Base-by-base conservation (phyloP, 1,140 invertebrate species). In the Lerema accius region DNA sequence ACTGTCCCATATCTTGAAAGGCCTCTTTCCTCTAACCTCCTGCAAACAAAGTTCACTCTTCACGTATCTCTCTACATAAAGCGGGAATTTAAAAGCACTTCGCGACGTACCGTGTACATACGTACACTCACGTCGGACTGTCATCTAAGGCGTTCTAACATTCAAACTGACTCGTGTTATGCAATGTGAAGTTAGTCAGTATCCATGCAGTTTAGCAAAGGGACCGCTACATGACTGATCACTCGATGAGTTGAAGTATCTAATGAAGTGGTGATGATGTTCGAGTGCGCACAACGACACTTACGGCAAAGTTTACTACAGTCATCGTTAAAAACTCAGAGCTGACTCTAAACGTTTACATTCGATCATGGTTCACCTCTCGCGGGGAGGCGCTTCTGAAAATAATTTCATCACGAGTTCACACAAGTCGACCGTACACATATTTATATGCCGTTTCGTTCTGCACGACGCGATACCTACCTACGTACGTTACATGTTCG, bases 1-100 rank as follows among this genome's bases (percentile, higher is more conserved):
- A 92, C 95, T 96, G 94, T 97, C 97, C 97, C 97, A 98, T 95
- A 98, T 95, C 94, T 98, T 98, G 93, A 98, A 98, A 94, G 97
- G 97, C 94, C 96, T 96, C 94, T 97, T 97, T 94, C 95, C 95
- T 93, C 96, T 95, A 94, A 95, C 94, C 94, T 97, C 95, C 95
- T 97, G 92, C 43, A 93, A 93, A 82, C 69, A 70, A 58, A 72
- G 35, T 56, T 28, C 13, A 15, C 10, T 15, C 9, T 15, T 32
- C 17, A 56, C 39, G 26, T 32, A 50, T 39, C 23, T 16, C 35
- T 40, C 9, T 32, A 43, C 14, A 56, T 11, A 28, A 56, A 43
- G 13, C 40, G 16, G n/a, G 32, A 56, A 56, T 56, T 56, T 40
- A 56, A 56, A 56, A 56, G 53, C 53, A n/a, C 19, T 43, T 32